A percentile compares a stretch with the other conserved stretches of the same genome.
Evolutionary conservation across 1,140 invertebrate species (phyloP).

Genomic region (Philotrypesis tridentata): DNA sequence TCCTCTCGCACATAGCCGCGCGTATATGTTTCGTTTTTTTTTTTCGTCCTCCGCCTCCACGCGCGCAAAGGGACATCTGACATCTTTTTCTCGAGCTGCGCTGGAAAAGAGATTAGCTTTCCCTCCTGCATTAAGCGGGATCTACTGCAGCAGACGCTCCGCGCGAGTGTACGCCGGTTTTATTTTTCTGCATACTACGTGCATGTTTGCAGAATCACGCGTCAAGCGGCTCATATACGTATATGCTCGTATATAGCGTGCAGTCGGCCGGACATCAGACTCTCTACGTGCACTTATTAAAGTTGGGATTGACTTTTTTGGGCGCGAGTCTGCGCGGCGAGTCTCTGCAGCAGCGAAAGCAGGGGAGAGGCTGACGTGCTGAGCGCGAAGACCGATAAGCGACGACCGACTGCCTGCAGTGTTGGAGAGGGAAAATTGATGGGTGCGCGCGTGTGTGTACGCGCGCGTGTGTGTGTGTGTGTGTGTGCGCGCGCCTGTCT

Average conservation of each 20-base stretch:
- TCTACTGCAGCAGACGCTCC: constrained; percentile 42
- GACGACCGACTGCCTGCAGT: not conserved
- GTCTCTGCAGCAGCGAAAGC: not conserved
- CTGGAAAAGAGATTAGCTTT: constrained; percentile 67
- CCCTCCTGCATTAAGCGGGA: constrained; percentile 64
- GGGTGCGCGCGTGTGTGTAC: not conserved
- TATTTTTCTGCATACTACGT: too few species aligned
- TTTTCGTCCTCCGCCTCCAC: constrained; percentile 27
- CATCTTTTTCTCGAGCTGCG: constrained; percentile 58
- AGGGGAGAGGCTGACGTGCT: constrained; percentile 11
- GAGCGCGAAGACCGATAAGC: constrained; percentile 46
- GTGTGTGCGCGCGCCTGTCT: too few species aligned
- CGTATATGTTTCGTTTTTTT: not conserved
- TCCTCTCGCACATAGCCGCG: too few species aligned
- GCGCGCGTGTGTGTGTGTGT: not conserved
- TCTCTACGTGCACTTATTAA: constrained; percentile 29
- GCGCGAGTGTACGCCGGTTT: too few species aligned
- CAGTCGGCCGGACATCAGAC: not conserved
- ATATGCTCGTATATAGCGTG: not conserved
- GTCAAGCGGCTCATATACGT: not conserved
- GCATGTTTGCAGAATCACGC: too few species aligned
- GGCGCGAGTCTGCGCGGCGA: not conserved
- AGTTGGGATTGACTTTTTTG: constrained; percentile 6
- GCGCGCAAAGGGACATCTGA: constrained; percentile 62
- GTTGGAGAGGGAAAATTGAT: not conserved